Conservation (phyloP, 2,113 vertebrate genomes). For the Thoracochromis brauschi region DNA sequence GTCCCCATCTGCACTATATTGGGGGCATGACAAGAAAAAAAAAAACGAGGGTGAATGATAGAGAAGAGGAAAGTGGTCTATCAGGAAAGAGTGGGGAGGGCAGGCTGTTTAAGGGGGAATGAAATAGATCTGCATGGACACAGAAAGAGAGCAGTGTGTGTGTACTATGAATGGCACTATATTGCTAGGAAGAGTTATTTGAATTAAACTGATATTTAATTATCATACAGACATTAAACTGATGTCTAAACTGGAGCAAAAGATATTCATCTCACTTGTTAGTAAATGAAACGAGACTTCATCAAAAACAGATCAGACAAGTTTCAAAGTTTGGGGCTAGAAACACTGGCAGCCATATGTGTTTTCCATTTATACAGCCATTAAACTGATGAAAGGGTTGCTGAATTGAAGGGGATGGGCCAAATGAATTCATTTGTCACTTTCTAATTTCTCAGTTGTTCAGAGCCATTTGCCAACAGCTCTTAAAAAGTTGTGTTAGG, state of each 20-base stretch:
- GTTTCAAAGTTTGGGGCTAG: conserved; percentile 11
- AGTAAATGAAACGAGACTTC: background rate
- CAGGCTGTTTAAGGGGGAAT: background rate
- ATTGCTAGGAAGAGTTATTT: background rate
- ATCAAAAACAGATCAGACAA: conserved; percentile 16
- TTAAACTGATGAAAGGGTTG: conserved; percentile 32
- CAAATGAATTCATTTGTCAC: conserved; percentile 48
- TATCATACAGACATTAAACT: background rate
- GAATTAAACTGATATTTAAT: background rate
- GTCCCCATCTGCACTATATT: conserved; percentile 41
- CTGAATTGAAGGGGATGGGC: background rate
- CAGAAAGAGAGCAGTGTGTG: background rate
- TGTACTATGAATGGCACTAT: background rate
- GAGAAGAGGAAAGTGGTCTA: conserved; percentile 7
- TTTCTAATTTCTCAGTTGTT: conserved; percentile 9
- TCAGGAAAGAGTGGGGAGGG: background rate
- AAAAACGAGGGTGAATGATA: conserved; percentile 29
- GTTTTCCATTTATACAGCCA: conserved; percentile 1
- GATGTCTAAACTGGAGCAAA: background rate
- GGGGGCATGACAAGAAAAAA: conserved; percentile 19
- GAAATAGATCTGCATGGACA: background rate
- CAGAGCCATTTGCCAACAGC: conserved; percentile 23
- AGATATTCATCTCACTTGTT: background rate
- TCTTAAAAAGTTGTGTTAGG: conserved; percentile 23
- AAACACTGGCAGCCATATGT: background rate